Percentiles rank a stretch among this genome's conserved stretches.
These are phyloP conservation scores for Eriocheir sinensis DNA, from an alignment of 1,140 invertebrate genomes.

Conservation along the genomic window DNA sequence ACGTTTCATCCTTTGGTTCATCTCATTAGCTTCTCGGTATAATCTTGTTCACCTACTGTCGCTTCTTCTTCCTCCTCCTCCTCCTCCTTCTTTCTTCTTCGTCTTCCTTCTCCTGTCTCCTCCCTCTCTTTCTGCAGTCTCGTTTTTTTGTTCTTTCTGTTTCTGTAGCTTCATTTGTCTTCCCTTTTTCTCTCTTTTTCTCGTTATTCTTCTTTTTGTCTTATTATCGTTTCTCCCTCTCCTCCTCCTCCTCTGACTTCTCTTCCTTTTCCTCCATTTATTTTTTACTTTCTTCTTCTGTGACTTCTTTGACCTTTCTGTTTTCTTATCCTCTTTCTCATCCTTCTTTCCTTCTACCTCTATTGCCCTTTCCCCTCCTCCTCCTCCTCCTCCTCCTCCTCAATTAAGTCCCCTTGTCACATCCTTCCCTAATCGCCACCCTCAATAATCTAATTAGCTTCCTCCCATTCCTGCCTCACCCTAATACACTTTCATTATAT, in stretches of 20 bases:
- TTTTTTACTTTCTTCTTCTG: background rate
- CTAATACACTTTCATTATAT: conserved; percentile 26
- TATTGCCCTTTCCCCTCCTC: background rate
- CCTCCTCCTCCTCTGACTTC: background rate
- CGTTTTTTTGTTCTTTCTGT: background rate
- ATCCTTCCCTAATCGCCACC: background rate
- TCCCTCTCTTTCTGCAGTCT: background rate
- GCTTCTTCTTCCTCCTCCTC: background rate
- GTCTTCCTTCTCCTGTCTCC: background rate
- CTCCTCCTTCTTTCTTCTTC: background rate
- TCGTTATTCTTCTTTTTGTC: background rate
- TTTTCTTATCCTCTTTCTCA: no score
- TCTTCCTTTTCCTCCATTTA: background rate
- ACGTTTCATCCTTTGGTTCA: no score
- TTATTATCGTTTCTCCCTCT: background rate
- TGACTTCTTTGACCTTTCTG: background rate
- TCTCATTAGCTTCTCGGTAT: no score
- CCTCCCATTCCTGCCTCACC: background rate
- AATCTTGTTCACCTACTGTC: no score
- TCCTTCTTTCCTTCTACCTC: background rate
- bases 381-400: no score
- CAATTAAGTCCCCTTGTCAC: conserved; percentile 15
- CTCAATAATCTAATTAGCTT: conserved; percentile 17
- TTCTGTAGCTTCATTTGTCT: background rate
- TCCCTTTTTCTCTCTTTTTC: background rate